Base-by-base conservation (phyloP, 2,888 invertebrate species). In the Zele albiditarsus region DNA sequence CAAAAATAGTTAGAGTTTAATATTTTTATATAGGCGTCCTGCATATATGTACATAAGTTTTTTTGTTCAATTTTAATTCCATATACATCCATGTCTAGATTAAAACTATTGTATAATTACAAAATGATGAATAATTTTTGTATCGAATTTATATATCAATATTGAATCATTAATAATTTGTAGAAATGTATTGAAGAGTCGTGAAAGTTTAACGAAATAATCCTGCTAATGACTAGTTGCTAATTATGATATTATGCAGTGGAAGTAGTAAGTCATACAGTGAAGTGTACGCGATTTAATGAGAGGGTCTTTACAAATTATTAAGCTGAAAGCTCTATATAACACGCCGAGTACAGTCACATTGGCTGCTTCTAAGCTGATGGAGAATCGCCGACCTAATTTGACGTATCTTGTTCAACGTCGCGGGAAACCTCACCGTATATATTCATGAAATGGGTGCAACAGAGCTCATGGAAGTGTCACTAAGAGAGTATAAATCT, bases 1-100 rank as follows among this genome's bases (percentile, higher is more conserved):
- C 16, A 14, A 66, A 66, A 66, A 38, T 66, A 42, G 53, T 53
- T 53, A 5, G 53, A 5, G 53, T 23, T 53, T 20, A 53, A 20
- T 23, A 53, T 53, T 53, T 8, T n/a, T 6, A 53, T 20, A 10
- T 20, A 53, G 20, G 16, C 23, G 5, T 60, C 14, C 14, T 5
- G 5, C 27, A 1, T 57, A 6, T 25, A 14, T 25, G 23, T n/a
- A 27, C 3, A 25, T 12, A 27, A 28, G n/a, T n/a, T n/a, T n/a
- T n/a, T n/a, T n/a, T n/a, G n/a, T n/a, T n/a, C n/a, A n/a, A n/a
- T n/a, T n/a, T n/a, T n/a, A n/a, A n/a, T n/a, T n/a, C n/a, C n/a
- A n/a, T n/a, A n/a, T n/a, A n/a, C n/a, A n/a, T n/a, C n/a, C n/a
- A n/a, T n/a, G n/a, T n/a, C n/a, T 12, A 27, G 12, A 8, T 38